phyloP scores from a whole-genome alignment of 2,888 invertebrate species.

The Harmothoe impar region DNA sequence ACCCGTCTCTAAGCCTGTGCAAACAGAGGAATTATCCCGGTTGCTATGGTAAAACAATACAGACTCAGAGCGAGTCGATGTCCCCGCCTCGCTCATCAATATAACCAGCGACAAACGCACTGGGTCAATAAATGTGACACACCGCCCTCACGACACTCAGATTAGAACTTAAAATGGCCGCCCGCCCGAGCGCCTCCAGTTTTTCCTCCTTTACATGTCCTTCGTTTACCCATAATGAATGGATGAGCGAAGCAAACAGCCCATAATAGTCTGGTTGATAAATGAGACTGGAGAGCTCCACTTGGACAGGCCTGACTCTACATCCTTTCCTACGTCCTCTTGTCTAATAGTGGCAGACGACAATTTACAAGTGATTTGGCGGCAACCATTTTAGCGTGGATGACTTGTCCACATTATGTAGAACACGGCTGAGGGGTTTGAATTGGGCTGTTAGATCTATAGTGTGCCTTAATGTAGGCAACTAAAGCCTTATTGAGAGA shows the following conservation, averaged over 20 bases:
- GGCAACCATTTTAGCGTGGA: neutral
- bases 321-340: slow-evolving; percentile 13
- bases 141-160: neutral
- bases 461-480: no score
- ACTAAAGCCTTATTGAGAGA: no score
- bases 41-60: slow-evolving; percentile 35
- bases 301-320: neutral
- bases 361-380: neutral
- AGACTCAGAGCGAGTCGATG: neutral
- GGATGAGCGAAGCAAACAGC: neutral
- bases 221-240: slow-evolving; percentile 2
- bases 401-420: no score
- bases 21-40: slow-evolving; percentile 8
- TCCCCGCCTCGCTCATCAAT: neutral
- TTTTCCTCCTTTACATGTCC: neutral
- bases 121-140: slow-evolving; percentile 4
- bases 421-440: no score
- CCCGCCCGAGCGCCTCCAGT: neutral
- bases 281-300: slow-evolving; percentile 9
- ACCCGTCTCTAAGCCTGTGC: slow-evolving; percentile 11
- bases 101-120: neutral
- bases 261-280: neutral
- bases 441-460: no score
- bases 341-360: neutral
- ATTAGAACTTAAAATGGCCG: slow-evolving; percentile 11